Evolutionary conservation across 2,888 invertebrate species (phyloP), one percentile per base, ranked within the genome.

Genomic region (Euzetes globulus): DNA sequence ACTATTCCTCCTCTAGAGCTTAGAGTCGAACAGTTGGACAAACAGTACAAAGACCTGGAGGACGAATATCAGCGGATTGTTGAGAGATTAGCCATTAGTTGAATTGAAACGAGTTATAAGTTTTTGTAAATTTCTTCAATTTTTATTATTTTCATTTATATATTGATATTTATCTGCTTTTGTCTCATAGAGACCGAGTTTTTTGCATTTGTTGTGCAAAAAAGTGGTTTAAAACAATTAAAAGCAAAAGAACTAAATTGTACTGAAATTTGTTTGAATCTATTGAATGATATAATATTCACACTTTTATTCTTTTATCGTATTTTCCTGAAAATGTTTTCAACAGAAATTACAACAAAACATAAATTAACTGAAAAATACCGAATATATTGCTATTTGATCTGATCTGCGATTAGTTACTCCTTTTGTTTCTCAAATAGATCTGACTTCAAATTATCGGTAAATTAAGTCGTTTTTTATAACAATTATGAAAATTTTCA

Each of bases 1-100:
- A 74, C 47, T 19, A 58, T 55, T 15, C 60, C 71, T 19, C 37
- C 74, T 1, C 22, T 47, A 0, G 74, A 74, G 37, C 9, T 19
- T 0, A 50, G 74, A 74, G 15, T 70, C 29, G 37, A 70, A 27
- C 22, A 29, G 52, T 45, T 75, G 71, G 68, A 22, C 41, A 75
- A 71, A 71, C 73, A 76, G 27, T 74, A 72, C 60, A 70, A 73
- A 41, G 72, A 71, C 45, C n/a, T 76, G 4, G 76, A 76, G 60
- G 73, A 72, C 5, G 75, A 76, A 60, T 77, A 77, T 71, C 29
- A 70, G 19, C 63, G 74, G 33, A 72, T 72, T 17, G 72, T 77
- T 17, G 76, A 77, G 27, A 74, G 73, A 75, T 37, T 77, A 29
- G 71, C 47, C 33, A 41, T 27, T 1, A 72, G 33, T 72, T 72